Conservation (phyloP, 2,797 vertebrate species). For the Staurois parvus region DNA sequence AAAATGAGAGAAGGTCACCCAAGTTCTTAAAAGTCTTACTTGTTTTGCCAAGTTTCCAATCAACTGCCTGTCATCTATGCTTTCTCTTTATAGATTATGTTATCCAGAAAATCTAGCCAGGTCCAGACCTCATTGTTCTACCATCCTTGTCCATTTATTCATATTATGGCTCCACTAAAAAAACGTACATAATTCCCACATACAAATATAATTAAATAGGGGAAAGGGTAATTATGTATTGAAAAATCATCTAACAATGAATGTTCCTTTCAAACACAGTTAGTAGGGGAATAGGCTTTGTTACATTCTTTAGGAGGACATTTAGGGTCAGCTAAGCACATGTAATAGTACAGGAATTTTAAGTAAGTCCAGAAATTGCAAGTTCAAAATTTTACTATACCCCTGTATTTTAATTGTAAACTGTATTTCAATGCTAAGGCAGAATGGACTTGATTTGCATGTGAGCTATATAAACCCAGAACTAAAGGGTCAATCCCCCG, state of each 20-base stretch:
- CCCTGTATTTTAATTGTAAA: not conserved
- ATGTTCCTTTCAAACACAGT: conserved; percentile 12
- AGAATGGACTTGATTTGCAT: not conserved
- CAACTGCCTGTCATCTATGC: not conserved
- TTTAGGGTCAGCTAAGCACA: conserved; percentile 37
- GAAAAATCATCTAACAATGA: conserved; percentile 6
- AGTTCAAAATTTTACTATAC: conserved; percentile 11
- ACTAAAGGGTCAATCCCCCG: no score
- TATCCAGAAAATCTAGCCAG: not conserved
- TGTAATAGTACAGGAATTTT: conserved; percentile 49
- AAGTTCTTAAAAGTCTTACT: not conserved
- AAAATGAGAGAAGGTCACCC: not conserved
- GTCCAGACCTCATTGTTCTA: not conserved
- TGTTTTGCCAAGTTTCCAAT: not conserved
- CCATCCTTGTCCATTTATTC: conserved; percentile 16
- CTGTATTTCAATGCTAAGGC: not conserved
- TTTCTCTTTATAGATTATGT: not conserved
- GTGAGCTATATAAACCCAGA: not conserved
- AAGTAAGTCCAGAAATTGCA: conserved; percentile 32
- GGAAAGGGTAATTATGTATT: conserved; percentile 18
- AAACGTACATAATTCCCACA: not conserved
- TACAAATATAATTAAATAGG: conserved; percentile 10
- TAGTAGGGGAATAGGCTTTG: not conserved
- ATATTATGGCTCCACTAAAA: conserved; percentile 4
- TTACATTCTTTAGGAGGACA: conserved; percentile 34